A percentile compares a stretch with the other conserved stretches of the same genome.
Evolutionary conservation across 2,797 vertebrate genomes (phyloP).

Genomic region (Varecia variegata): DNA sequence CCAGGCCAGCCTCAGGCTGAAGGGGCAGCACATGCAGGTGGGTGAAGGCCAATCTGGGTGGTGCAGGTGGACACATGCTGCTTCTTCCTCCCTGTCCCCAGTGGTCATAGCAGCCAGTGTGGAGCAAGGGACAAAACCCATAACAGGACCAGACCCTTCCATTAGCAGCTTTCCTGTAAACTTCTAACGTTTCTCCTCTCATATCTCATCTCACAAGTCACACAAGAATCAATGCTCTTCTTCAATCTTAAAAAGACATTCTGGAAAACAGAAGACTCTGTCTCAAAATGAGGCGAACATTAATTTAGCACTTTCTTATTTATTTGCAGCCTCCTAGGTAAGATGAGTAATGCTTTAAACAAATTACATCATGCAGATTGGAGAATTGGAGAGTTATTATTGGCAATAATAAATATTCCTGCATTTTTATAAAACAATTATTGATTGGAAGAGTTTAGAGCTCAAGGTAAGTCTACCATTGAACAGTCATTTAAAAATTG

Average conservation of each 20-base stretch:
- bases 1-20: neutral
- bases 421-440: conserved; percentile 79
- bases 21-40: rapidly evolving
- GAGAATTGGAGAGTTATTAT: conserved; percentile 71
- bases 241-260: conserved; percentile 24
- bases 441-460: conserved; percentile 75
- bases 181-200: neutral
- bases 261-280: conserved; percentile 44
- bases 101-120: neutral
- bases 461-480: conserved; percentile 80
- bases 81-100: neutral
- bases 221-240: neutral
- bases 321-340: conserved; percentile 55
- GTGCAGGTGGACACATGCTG: neutral
- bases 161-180: neutral
- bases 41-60: neutral
- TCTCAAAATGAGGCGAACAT: conserved; percentile 47
- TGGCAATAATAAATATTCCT: conserved; percentile 75
- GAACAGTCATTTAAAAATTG: conserved; percentile 78
- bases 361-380: conserved; percentile 59
- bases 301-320: conserved; percentile 68
- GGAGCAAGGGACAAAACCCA: neutral
- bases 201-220: neutral
- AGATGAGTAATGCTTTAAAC: conserved; percentile 67
- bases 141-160: neutral